Evolutionary conservation across 92 coral and sea anemone species (phyloP).

Genomic region (Paragorgia papillata): DNA sequence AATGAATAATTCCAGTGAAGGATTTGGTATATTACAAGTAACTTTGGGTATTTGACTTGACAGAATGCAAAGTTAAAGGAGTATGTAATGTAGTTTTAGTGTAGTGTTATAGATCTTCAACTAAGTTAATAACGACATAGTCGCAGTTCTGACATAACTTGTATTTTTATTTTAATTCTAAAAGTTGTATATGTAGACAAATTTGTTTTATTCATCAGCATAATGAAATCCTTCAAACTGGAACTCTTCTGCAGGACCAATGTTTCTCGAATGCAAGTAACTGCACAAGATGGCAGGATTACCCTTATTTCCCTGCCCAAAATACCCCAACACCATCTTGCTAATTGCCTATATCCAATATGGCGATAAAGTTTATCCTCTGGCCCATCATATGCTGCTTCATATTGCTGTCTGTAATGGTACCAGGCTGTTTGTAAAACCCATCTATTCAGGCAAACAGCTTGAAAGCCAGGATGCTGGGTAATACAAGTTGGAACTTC

Average conservation of each 20-base stretch:
- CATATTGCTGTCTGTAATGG: slow-evolving; percentile 35
- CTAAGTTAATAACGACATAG: not conserved
- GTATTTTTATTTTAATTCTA: too few species aligned
- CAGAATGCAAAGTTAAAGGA: too few species aligned
- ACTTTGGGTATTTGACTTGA: too few species aligned
- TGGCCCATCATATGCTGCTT: slow-evolving; percentile 22
- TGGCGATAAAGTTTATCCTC: slow-evolving; percentile 35
- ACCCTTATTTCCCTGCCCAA: slow-evolving; percentile 50
- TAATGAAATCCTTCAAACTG: slow-evolving; percentile 41
- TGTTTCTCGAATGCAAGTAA: slow-evolving; percentile 37
- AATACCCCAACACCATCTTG: slow-evolving; percentile 51
- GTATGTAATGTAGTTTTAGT: too few species aligned
- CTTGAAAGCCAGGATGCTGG: slow-evolving; percentile 7
- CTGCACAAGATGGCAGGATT: slow-evolving; percentile 47
- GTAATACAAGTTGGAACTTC: slow-evolving; percentile 34
- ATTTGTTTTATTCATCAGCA: slow-evolving; percentile 41
- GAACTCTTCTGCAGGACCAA: slow-evolving; percentile 39
- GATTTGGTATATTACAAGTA: too few species aligned
- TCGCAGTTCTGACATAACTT: too few species aligned
- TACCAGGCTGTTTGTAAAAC: slow-evolving; percentile 36
- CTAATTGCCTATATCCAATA: slow-evolving; percentile 42
- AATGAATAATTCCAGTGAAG: too few species aligned
- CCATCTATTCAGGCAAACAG: slow-evolving; percentile 10
- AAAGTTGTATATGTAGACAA: too few species aligned
- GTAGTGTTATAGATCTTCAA: not conserved